Percentiles rank a stretch among this genome's conserved stretches.
phyloP scores from a whole-genome alignment of 2,888 invertebrate species.

The Oscheius sp. region DNA sequence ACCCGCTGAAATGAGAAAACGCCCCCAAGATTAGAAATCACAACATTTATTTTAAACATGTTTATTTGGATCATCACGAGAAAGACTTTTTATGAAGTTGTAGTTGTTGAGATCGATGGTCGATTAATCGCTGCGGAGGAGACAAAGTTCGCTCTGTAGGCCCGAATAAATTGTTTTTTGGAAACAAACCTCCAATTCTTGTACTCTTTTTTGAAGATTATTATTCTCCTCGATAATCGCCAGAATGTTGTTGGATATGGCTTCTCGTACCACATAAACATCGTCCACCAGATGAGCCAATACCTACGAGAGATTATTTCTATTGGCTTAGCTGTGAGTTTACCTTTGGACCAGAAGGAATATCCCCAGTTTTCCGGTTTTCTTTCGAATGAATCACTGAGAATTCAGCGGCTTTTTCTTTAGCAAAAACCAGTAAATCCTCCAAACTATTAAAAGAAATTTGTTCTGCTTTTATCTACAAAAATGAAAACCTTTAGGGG shows the following conservation, averaged over 20 bases:
- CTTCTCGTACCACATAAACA: not conserved
- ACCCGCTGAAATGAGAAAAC: too few relatives aligned
- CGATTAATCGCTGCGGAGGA: too few relatives aligned
- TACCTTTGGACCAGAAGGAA: not conserved
- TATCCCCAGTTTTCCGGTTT: not conserved
- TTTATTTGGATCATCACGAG: too few relatives aligned
- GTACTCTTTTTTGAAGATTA: not conserved
- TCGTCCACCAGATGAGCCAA: constrained; percentile 6
- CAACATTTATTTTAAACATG: too few relatives aligned
- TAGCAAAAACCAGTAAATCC: not conserved
- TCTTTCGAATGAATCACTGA: not conserved
- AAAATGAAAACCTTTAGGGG: too few relatives aligned
- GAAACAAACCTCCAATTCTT: not conserved
- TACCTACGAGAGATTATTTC: not conserved
- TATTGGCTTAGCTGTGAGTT: not conserved
- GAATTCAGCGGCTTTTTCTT: not conserved
- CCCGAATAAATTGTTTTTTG: not conserved
- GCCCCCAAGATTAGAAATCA: too few relatives aligned
- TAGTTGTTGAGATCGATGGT: too few relatives aligned
- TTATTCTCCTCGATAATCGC: not conserved
- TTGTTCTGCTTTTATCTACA: too few relatives aligned
- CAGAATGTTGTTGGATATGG: not conserved
- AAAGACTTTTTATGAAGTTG: too few relatives aligned
- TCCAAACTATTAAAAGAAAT: not conserved
- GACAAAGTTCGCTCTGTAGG: not conserved